Percentiles rank a stretch among this genome's conserved stretches.
phyloP scores from a whole-genome alignment of 1,140 invertebrate genomes.

The Mactra quadrangularis region DNA sequence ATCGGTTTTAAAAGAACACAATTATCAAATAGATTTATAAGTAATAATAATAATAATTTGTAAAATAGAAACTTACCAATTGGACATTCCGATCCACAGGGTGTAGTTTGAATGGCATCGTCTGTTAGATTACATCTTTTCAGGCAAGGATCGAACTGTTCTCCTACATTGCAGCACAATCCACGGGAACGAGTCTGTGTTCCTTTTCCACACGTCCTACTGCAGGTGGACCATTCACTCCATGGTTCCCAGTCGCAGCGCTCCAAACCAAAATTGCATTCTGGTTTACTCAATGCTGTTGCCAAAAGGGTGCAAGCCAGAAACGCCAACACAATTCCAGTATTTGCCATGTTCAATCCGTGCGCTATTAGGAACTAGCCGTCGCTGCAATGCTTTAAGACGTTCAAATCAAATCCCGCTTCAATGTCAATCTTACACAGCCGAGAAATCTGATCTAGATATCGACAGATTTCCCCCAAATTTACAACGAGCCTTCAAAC shows the following conservation, averaged over 20 bases:
- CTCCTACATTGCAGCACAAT: constrained; percentile 26
- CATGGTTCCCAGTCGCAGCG: constrained; percentile 46
- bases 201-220: constrained; percentile 35
- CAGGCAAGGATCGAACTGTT: constrained; percentile 21
- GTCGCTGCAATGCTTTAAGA: no score
- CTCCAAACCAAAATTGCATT: neutral
- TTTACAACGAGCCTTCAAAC: no score
- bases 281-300: neutral
- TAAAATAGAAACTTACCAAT: constrained; percentile 15
- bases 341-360: no score
- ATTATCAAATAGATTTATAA: neutral
- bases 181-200: constrained; percentile 24
- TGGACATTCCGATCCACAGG: constrained; percentile 28
- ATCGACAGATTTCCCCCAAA: no score
- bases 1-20: no score
- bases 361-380: no score
- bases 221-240: constrained; percentile 51
- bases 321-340: no score
- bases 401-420: no score
- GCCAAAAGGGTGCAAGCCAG: neutral
- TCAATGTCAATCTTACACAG: no score
- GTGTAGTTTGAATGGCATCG: neutral
- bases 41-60: neutral
- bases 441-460: no score
- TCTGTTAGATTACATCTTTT: constrained; percentile 2